Percentiles rank a stretch among this genome's conserved stretches.
Conservation (phyloP, 1,140 invertebrate genomes). For the Augochlora pura region DNA sequence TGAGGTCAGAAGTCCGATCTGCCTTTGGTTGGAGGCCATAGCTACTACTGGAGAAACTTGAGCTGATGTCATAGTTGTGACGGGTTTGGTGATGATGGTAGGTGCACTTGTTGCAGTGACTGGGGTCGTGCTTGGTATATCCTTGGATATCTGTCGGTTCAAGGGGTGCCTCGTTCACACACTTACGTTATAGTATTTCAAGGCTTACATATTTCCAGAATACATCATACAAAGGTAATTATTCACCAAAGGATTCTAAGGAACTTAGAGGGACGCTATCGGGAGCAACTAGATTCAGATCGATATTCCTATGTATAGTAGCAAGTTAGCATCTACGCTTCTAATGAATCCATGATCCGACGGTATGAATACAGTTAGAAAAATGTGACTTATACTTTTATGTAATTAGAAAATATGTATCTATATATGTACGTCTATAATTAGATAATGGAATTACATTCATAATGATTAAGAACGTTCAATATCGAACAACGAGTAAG, state of each 20-base stretch:
- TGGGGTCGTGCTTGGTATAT: slow-evolving; percentile 77
- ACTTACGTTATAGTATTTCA: slow-evolving; percentile 55
- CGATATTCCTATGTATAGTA: slow-evolving; percentile 43
- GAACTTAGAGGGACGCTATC: slow-evolving; percentile 29
- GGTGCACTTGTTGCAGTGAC: slow-evolving; percentile 75
- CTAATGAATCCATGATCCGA: slow-evolving; percentile 32
- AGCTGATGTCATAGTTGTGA: slow-evolving; percentile 71
- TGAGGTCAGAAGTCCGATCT: slow-evolving; percentile 69
- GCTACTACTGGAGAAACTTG: slow-evolving; percentile 72
- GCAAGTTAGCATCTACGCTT: slow-evolving; percentile 32
- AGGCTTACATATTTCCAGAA: slow-evolving; percentile 53
- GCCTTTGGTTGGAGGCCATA: slow-evolving; percentile 71
- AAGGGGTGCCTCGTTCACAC: slow-evolving; percentile 78
- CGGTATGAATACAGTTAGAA: slow-evolving; percentile 36
- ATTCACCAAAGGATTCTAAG: slow-evolving; percentile 31
- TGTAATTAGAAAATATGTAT: slow-evolving; percentile 25
- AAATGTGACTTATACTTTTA: slow-evolving; percentile 27
- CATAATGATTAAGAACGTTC: slow-evolving; percentile 31
- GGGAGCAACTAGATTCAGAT: slow-evolving; percentile 37
- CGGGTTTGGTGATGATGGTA: slow-evolving; percentile 75
- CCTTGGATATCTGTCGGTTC: slow-evolving; percentile 84
- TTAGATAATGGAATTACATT: slow-evolving; percentile 37
- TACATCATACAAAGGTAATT: slow-evolving; percentile 51
- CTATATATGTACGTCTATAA: slow-evolving; percentile 15
- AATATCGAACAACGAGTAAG: slow-evolving; percentile 21